These are phyloP conservation scores for Chionoecetes opilio DNA, from an alignment of 1,140 invertebrate genomes.

Conservation along the genomic window DNA sequence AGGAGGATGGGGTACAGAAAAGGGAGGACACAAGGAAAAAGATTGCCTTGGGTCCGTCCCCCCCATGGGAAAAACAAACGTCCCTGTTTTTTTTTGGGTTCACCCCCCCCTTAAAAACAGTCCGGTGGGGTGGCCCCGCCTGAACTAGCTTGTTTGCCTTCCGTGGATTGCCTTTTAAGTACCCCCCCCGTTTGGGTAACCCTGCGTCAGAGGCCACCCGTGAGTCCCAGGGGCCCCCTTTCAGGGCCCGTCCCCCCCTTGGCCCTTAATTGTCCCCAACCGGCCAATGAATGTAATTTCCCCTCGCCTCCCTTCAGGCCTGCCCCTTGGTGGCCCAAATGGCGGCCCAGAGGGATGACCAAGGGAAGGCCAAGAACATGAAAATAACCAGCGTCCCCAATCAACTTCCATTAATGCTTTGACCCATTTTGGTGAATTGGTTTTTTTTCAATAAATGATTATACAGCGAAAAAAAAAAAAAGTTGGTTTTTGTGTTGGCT, in stretches of 20 bases:
- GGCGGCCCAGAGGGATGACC: not conserved
- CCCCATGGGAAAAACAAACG: too few species aligned
- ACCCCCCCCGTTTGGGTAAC: not conserved
- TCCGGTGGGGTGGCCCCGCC: not conserved
- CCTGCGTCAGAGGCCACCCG: not conserved
- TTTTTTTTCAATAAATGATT: too few species aligned
- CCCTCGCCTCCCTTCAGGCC: not conserved
- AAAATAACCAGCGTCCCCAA: not conserved
- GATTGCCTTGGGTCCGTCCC: not conserved
- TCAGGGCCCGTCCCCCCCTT: too few species aligned
- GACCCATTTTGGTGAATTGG: not conserved
- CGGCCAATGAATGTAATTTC: constrained; percentile 29
- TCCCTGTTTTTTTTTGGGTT: too few species aligned
- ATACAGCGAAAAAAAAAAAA: too few species aligned
- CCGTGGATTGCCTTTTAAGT: not conserved
- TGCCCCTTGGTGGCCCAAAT: not conserved
- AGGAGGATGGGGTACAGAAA: too few species aligned
- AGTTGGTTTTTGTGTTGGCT: too few species aligned
- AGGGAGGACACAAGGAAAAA: too few species aligned
- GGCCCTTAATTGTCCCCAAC: not conserved
- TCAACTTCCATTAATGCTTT: not conserved
- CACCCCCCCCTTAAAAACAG: too few species aligned
- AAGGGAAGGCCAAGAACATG: too few species aligned
- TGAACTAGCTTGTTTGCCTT: not conserved
- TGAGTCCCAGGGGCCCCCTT: too few species aligned